Conservation (phyloP, 35 echinoderm and acorn worm species). For the Hemicentrotus pulcherrimus region DNA sequence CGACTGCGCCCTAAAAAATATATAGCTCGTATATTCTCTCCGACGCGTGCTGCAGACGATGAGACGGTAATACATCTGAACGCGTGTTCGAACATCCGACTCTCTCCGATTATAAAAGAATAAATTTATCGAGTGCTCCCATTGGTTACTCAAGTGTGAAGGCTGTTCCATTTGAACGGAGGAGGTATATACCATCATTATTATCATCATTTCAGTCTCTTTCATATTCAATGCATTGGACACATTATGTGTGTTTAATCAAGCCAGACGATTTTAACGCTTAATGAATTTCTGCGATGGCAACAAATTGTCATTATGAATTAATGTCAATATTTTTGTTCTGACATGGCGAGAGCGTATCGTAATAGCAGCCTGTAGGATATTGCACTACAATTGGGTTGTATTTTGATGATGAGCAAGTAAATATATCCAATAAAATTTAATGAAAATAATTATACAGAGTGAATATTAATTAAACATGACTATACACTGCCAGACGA, state of each 20-base stretch:
- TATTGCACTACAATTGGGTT: background rate
- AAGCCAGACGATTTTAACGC: conserved; percentile 1
- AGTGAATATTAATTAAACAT: too few relatives aligned
- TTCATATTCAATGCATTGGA: background rate
- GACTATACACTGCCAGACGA: too few relatives aligned
- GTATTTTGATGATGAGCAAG: background rate
- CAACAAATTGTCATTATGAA: conserved; percentile 14
- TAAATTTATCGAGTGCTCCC: conserved; percentile 15
- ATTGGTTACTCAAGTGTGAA: conserved; percentile 51
- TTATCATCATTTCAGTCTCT: background rate
- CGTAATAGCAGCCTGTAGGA: background rate
- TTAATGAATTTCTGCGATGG: conserved; percentile 18
- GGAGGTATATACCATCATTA: background rate
- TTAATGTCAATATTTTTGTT: background rate
- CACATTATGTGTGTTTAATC: conserved; percentile 3
- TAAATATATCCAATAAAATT: too few relatives aligned
- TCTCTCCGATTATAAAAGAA: background rate
- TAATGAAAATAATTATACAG: too few relatives aligned
- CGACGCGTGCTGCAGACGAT: background rate
- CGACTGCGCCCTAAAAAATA: background rate
- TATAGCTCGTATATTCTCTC: background rate
- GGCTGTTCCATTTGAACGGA: conserved; percentile 29
- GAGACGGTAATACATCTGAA: background rate
- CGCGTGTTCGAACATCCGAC: background rate
- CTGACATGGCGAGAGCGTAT: background rate